These are phyloP conservation scores for Cynocephalus volans DNA, from an alignment of 2,113 vertebrate genomes.

Conservation along the genomic window DNA sequence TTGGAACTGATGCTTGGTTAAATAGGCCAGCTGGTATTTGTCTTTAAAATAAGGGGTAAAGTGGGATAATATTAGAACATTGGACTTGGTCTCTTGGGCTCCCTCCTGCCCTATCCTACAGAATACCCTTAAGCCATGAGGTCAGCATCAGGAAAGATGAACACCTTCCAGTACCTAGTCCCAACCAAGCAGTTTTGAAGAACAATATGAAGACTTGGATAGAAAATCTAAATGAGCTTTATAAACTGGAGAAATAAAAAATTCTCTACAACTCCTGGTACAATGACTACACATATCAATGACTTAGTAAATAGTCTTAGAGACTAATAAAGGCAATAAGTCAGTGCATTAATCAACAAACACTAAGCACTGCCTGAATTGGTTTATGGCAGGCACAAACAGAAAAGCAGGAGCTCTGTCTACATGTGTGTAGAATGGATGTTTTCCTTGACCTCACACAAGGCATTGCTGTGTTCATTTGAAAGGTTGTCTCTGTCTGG, in stretches of 20 bases:
- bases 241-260: constrained; percentile 31
- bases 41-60: constrained; percentile 44
- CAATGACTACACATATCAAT: not conserved
- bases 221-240: constrained; percentile 15
- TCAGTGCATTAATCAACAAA: not conserved
- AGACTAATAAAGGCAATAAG: not conserved
- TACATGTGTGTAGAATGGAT: not conserved
- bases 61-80: not conserved
- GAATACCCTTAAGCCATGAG: not conserved
- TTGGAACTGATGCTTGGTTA: constrained; percentile 40
- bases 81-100: not conserved
- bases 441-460: not conserved
- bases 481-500: not conserved
- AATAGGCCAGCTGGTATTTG: constrained; percentile 52
- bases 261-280: not conserved
- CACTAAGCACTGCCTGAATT: not conserved
- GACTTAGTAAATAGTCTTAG: not conserved
- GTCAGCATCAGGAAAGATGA: not conserved
- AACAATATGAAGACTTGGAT: not conserved
- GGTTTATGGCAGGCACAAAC: not conserved
- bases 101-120: not conserved
- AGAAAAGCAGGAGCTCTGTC: not conserved
- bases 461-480: not conserved
- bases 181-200: not conserved
- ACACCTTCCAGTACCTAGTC: not conserved